Evolutionary conservation across 1,140 invertebrate genomes (phyloP), one percentile per base, ranked within the genome.

Genomic region (Drosophila equinoxialis): DNA sequence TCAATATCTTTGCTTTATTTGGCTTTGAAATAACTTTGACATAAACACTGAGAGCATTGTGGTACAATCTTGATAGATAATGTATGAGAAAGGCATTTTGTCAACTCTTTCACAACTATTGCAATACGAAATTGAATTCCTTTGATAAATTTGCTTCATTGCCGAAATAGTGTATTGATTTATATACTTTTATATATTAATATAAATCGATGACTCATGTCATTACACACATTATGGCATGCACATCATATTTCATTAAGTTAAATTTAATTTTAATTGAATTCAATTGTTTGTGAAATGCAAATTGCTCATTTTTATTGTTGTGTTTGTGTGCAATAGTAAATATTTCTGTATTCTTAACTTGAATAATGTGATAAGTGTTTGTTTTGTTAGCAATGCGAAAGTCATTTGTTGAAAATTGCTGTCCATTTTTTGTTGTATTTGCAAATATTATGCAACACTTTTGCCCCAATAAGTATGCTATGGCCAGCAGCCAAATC

Each of bases 401-500:
- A 63, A 14, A 51, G 62, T 58, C 61, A 30, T 80, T 77, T 63
- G 73, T 11, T 23, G 65, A 55, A 82, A 82, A 86, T 71, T 72
- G 72, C 65, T 66, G 64, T 55, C 71, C 63, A 78, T 82, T 82
- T 61, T n/a, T 75, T 30, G 17, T 30, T 30, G 6, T 30, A 20
- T 63, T 65, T 72, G 68, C 72, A 83, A 86, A 86, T 86, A 83
- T 86, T 86, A 87, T 87, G 79, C 76, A 86, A 86, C 83, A 86
- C 79, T 89, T 74, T 89, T 66, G 83, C 69, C 83, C 83, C 76
- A 79, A 87, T 75, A 78, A 78, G 76, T 75, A 75, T 71, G 76
- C 72, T 74, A 62, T 61, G 72, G 30, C 75, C 41, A 62, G 60
- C 17, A 26, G 41, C 72, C 64, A 59, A 74, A 74, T 60, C 60